Evolutionary conservation across 2,888 invertebrate species (phyloP), one percentile per base, ranked within the genome.

Genomic region (Terebella lapidaria): DNA sequence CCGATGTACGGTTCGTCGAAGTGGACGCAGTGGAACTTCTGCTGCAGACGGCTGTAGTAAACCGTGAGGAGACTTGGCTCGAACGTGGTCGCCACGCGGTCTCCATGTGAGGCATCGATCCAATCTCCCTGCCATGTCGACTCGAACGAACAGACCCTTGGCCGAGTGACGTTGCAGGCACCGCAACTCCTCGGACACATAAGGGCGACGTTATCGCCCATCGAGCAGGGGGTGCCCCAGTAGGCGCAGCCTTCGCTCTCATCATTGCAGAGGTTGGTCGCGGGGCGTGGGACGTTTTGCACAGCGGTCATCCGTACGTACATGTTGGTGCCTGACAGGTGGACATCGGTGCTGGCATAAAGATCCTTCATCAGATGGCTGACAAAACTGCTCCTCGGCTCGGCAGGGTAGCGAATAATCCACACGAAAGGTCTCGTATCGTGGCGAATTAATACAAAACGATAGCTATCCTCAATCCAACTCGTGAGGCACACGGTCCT

Each of bases 121-220:
- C 67, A 67, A 4, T 35, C 54, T 2, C 66, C 66, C 52, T 56
- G 54, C 28, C 57, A 58, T 27, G 58, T 51, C 15, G n/a, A 3
- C 20, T 35, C 53, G 28, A 67, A 65, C 42, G 46, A 28, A 42
- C 66, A 67, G 26, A 60, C 45, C n/a, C 35, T 24, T 2, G 67
- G 67, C 15, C 61, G 55, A 22, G 67, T 65, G 24, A 61, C 57
- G 56, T 67, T 67, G 54, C 67, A 67, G 24, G 67, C 26, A n/a
- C 59, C 54, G 54, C 67, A 67, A 2, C 63, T 57, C 24, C 64
- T 53, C n/a, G 66, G 54, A 53, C 67, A 67, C 15, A 57, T 64
- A n/a, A 64, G 57, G 28, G 53, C 57, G 63, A 63, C 60, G 27
- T 45, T 25, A n/a, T 54, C 25, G 26, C 54, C 59, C 15, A 28